Conservation (phyloP, 2,797 vertebrate species). For the Miichthys miiuy region DNA sequence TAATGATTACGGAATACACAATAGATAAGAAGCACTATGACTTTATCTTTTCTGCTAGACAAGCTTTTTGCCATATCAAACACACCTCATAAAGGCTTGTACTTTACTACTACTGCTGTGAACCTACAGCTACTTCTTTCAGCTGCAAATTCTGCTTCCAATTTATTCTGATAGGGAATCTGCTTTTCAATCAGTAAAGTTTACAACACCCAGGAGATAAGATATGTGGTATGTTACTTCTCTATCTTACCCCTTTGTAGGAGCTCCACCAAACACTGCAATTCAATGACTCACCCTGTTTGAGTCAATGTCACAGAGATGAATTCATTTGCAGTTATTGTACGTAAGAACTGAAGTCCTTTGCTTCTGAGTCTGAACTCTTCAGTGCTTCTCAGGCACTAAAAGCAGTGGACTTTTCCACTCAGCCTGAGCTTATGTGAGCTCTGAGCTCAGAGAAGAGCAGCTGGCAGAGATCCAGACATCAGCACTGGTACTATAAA, state of each 20-base stretch:
- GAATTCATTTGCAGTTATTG: slow-evolving; percentile 20
- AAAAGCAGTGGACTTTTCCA: slow-evolving; percentile 70
- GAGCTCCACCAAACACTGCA: slow-evolving; percentile 2
- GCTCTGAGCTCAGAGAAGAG: slow-evolving; percentile 64
- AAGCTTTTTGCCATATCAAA: neutral
- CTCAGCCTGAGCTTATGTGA: slow-evolving; percentile 66
- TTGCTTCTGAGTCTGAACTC: slow-evolving; percentile 56
- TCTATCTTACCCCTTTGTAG: slow-evolving; percentile 16
- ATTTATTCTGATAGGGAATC: neutral
- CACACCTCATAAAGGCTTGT: neutral
- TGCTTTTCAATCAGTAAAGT: slow-evolving; percentile 10
- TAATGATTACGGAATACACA: neutral
- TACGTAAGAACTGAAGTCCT: slow-evolving; percentile 23
- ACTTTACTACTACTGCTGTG: neutral
- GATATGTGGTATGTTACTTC: neutral
- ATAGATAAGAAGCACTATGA: slow-evolving; percentile 1
- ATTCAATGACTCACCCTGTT: slow-evolving; percentile 19
- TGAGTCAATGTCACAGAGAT: slow-evolving; percentile 35
- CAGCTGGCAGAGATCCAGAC: slow-evolving; percentile 65
- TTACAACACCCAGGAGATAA: neutral
- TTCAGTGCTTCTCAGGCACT: slow-evolving; percentile 50
- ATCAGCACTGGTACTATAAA: slow-evolving; percentile 63
- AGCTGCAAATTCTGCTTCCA: neutral
- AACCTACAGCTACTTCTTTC: neutral
- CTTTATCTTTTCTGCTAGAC: neutral